Evolutionary conservation across 2,888 invertebrate species (phyloP), one percentile per base, ranked within the genome.

Genomic region (Lasioglossum figueresi): DNA sequence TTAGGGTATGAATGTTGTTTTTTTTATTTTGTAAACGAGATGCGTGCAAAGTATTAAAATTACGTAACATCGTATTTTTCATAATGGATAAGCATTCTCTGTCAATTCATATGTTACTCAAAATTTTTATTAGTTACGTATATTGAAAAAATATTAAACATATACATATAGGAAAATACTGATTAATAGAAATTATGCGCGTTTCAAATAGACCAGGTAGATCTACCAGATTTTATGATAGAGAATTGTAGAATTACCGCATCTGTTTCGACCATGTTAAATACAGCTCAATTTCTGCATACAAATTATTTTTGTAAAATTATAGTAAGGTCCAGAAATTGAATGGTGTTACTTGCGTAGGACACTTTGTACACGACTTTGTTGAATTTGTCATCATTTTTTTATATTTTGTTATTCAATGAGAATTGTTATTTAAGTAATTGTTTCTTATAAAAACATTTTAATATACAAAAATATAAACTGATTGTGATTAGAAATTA

Each of bases 401-500:
- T 37, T n/a, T 52, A 40, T n/a, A 63, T 43, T 66, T 78, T 76
- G 14, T 48, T 71, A 19, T 74, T 37, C 19, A 45, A 1, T 56
- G 68, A 68, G 19, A 16, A 59, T 52, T 27, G 27, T 72, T 43
- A 71, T 40, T 27, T 19, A 68, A 37, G n/a, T 19, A 31, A 45
- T 16, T 16, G 3, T 45, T 37, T 34, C 19, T 68, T 23, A 37
- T 68, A 37, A 68, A 68, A 71, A 43, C 27, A 45, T 31, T 71
- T 27, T 31, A 6, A 71, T 27, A n/a, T 71, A 43, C n/a, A 45
- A 71, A 71, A 71, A 43, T 27, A 43, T 70, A 31, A 71, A 43
- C 43, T 68, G 68, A 37, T 68, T 37, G 12, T 37, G 12, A 68
- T 68, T 68, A 68, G 8, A 68, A 68, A 68, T 37, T 68, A 37